A percentile compares a stretch with the other conserved stretches of the same genome.
Conservation (phyloP, 1,140 invertebrate genomes). For the Halesus radiatus region DNA sequence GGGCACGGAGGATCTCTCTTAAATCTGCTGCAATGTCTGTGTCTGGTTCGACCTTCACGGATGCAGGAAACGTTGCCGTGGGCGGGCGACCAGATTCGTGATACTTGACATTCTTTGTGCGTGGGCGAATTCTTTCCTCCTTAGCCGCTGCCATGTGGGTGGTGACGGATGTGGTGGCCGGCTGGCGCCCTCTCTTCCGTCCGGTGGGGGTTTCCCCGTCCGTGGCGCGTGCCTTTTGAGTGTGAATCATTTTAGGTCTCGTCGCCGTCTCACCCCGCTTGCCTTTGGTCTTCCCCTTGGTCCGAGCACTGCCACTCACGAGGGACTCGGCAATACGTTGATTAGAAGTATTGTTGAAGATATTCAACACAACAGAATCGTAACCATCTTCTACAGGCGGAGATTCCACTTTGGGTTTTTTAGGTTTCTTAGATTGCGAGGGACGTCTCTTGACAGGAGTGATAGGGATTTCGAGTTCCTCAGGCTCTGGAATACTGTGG, state of each 20-base stretch:
- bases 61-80: constrained; percentile 67
- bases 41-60: constrained; percentile 63
- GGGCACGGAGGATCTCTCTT: constrained; percentile 61
- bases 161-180: constrained; percentile 56
- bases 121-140: constrained; percentile 70
- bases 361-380: constrained; percentile 61
- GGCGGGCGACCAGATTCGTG: constrained; percentile 69
- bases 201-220: constrained; percentile 67
- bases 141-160: constrained; percentile 39
- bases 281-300: constrained; percentile 65
- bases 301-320: constrained; percentile 63
- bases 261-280: constrained; percentile 62
- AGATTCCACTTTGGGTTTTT: constrained; percentile 38
- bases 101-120: constrained; percentile 77
- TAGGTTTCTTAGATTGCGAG: constrained; percentile 42
- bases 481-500: constrained; percentile 61
- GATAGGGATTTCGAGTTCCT: constrained; percentile 66
- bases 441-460: constrained; percentile 59
- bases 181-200: constrained; percentile 65
- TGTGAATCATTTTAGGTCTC: constrained; percentile 82
- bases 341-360: constrained; percentile 58
- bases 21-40: constrained; percentile 63
- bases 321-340: constrained; percentile 65
- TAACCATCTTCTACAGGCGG: constrained; percentile 53
- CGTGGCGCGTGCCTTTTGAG: constrained; percentile 74